A percentile compares a stretch with the other conserved stretches of the same genome.
phyloP scores from a whole-genome alignment of 1,140 invertebrate genomes.

The Drosophila pectinifera region DNA sequence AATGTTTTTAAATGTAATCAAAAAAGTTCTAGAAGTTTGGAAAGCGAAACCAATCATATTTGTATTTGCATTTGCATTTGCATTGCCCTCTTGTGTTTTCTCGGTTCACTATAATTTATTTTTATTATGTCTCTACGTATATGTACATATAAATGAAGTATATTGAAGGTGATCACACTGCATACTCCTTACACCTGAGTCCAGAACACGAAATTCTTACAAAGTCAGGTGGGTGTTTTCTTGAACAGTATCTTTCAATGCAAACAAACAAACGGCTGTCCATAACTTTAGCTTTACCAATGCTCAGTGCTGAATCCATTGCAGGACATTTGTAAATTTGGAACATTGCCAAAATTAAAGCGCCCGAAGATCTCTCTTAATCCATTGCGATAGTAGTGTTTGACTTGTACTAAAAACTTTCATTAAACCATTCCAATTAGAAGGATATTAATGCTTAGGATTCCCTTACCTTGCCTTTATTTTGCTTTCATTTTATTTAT shows the following conservation, averaged over 20 bases:
- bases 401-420: conserved; percentile 1
- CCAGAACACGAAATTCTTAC: conserved; percentile 48
- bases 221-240: conserved; percentile 48
- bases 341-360: conserved; percentile 17
- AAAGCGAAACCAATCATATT: conserved; percentile 20
- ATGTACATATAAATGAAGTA: conserved; percentile 44
- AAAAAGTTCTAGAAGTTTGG: conserved; percentile 30
- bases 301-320: conserved; percentile 24
- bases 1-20: conserved; percentile 24
- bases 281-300: conserved; percentile 38
- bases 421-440: conserved; percentile 9
- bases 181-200: conserved; percentile 57
- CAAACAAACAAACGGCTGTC: conserved; percentile 17
- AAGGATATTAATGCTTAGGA: background rate
- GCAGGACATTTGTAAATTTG: conserved; percentile 23
- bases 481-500: conserved; percentile 1
- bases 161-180: conserved; percentile 61
- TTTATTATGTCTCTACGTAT: conserved; percentile 47
- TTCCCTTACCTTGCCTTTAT: background rate
- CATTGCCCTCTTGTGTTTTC: conserved; percentile 23
- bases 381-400: conserved; percentile 26
- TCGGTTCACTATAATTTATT: conserved; percentile 43
- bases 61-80: conserved; percentile 13
- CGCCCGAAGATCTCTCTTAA: conserved; percentile 1
- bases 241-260: conserved; percentile 20